These are phyloP conservation scores for Drosophila longiperda DNA, from an alignment of 2,888 invertebrate species.

Conservation along the genomic window DNA sequence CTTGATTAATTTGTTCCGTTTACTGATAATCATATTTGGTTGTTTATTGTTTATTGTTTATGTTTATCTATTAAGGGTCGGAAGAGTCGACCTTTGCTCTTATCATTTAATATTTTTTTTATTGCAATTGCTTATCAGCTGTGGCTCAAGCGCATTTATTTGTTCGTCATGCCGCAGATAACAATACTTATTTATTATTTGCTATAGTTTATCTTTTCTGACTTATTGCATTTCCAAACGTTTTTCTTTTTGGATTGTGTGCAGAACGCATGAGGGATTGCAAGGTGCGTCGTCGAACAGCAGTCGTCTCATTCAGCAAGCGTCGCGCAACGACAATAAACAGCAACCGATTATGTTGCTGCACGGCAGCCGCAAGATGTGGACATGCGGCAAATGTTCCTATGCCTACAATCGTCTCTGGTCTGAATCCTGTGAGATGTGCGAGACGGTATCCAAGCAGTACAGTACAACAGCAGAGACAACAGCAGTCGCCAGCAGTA, in stretches of 20 bases:
- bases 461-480: slow-evolving; percentile 8
- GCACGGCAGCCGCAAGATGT: slow-evolving; percentile 87
- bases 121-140: background rate
- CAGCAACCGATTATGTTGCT: slow-evolving; percentile 65
- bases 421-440: slow-evolving; percentile 93
- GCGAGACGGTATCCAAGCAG: slow-evolving; percentile 85
- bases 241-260: slow-evolving; percentile 1
- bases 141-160: slow-evolving; percentile 13
- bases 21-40: background rate
- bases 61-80: background rate
- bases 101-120: slow-evolving; percentile 1
- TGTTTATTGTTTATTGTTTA: background rate
- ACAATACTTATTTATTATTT: background rate
- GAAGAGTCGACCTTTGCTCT: background rate
- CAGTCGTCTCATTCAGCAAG: slow-evolving; percentile 42
- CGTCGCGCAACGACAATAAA: slow-evolving; percentile 81
- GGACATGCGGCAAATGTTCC: slow-evolving; percentile 95
- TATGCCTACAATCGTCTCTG: slow-evolving; percentile 94
- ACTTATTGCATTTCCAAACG: background rate
- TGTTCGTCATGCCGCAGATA: slow-evolving; percentile 5
- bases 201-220: background rate
- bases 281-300: slow-evolving; percentile 19
- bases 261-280: slow-evolving; percentile 38
- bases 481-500: slow-evolving; percentile 13
- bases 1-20: background rate